Base-by-base conservation (phyloP, 2,113 vertebrate species). In the Paedocypris sp. region DNA sequence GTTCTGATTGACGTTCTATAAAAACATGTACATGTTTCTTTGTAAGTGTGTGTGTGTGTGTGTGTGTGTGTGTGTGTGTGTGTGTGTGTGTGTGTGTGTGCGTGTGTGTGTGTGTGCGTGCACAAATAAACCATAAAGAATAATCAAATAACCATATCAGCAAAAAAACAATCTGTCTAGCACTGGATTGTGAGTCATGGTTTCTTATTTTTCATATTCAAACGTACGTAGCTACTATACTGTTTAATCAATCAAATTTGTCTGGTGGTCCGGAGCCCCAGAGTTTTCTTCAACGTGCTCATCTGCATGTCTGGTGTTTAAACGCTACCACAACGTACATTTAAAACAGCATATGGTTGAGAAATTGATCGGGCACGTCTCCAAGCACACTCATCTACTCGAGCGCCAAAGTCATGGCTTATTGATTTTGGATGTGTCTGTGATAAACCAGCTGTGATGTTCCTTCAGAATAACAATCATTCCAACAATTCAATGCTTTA, bases 401-500 rank as follows among this genome's bases (percentile, higher is more conserved):
- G 19, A 52, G 16, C 16, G 58, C 4, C 12, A 32, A 33, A 25
- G 42, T 45, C 47, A 39, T 6, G 15, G 20, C 7, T 26, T 29
- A 18, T 46, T 32, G 49, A 50, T 20, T 39, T 43, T 28, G 48
- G 56, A 52, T 50, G 23, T 23, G 29, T 26, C 28, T 22, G 54
- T 57, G 23, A 25, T 53, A 50, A 51, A 52, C 35, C 18, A 60
- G 32, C 25, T 47, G 32, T 46, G 48, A 67, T 47, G 41, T 39
- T 42, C 48, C n/a, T 61, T 49, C 36, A 47, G 57, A 46, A 53
- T 36, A 33, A 28, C n/a, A 35, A 52, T 67, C 33, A 31, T 28
- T 58, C 29, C 29, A 43, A 32, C 36, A 35, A 42, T 41, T 38
- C 33, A 33, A 19, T 3, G 32, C 13, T 46, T 51, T n/a, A n/a